phyloP scores from a whole-genome alignment of 2,888 invertebrate species.

The Heteromyza rotundicornis region DNA sequence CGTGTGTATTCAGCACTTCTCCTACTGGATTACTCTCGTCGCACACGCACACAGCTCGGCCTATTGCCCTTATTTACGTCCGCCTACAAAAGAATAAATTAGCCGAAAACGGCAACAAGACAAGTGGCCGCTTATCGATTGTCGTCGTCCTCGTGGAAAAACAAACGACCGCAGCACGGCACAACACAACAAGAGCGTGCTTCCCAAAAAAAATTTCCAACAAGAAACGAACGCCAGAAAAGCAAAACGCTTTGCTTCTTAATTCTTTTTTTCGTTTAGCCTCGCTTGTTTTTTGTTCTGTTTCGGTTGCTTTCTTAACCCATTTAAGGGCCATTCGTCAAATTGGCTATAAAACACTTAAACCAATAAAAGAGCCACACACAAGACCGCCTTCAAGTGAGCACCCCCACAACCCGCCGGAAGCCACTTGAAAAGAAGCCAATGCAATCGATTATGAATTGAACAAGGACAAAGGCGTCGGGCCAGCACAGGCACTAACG shows the following conservation, averaged over 20 bases:
- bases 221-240: too few species aligned
- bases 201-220: too few species aligned
- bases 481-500: not conserved
- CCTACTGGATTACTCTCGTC: too few species aligned
- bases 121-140: slow-evolving; percentile 34
- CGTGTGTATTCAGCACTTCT: too few species aligned
- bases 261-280: too few species aligned
- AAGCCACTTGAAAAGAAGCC: slow-evolving; percentile 5
- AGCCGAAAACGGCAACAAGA: slow-evolving; percentile 36
- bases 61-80: slow-evolving; percentile 44
- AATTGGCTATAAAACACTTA: slow-evolving; percentile 50
- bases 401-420: too few species aligned
- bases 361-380: slow-evolving; percentile 34
- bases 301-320: slow-evolving; percentile 42
- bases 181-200: not conserved
- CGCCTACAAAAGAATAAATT: slow-evolving; percentile 48
- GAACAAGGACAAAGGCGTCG: not conserved
- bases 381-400: too few species aligned
- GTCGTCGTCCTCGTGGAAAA: too few species aligned
- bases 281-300: not conserved
- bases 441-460: slow-evolving; percentile 24
- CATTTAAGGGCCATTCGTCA: slow-evolving; percentile 50
- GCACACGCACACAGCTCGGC: not conserved
- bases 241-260: too few species aligned
- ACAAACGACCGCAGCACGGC: not conserved